These are phyloP conservation scores for Acleris holmiana DNA, from an alignment of 2,888 invertebrate species.

Conservation along the genomic window DNA sequence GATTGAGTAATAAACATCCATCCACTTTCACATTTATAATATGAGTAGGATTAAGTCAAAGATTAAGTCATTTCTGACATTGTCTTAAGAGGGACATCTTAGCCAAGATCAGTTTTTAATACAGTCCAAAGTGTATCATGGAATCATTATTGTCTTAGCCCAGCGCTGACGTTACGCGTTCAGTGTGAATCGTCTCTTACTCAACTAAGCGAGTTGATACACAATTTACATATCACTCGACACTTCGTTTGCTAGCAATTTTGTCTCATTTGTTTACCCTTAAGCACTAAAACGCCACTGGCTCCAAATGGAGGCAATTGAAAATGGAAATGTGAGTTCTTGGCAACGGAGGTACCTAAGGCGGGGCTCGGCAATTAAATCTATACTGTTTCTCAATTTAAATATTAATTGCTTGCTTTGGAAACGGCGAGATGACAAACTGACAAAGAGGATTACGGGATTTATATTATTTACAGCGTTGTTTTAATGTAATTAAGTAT, in stretches of 20 bases:
- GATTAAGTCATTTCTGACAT: too few species aligned
- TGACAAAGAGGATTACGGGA: conserved; percentile 1
- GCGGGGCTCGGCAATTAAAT: conserved; percentile 16
- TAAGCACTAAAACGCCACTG: conserved; percentile 2
- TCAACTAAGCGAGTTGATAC: conserved; percentile 15
- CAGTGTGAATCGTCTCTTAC: not conserved
- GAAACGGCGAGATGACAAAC: conserved; percentile 10
- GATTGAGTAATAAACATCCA: too few species aligned
- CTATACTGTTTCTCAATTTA: conserved; percentile 21
- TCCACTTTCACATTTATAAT: too few species aligned
- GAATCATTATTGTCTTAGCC: too few species aligned
- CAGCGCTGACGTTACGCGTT: too few species aligned
- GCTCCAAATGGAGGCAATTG: conserved; percentile 5
- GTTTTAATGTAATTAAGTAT: not conserved
- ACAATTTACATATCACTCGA: conserved; percentile 27
- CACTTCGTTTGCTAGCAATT: conserved; percentile 23
- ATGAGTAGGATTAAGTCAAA: too few species aligned
- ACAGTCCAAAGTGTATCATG: too few species aligned
- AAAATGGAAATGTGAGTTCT: not conserved
- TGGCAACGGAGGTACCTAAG: not conserved
- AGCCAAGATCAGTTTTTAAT: too few species aligned
- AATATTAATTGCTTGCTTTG: conserved; percentile 29
- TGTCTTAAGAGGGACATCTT: too few species aligned
- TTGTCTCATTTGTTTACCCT: conserved; percentile 20
- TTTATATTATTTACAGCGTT: not conserved